phyloP scores from a whole-genome alignment of 1,140 invertebrate genomes.

The Philaenus spumarius region DNA sequence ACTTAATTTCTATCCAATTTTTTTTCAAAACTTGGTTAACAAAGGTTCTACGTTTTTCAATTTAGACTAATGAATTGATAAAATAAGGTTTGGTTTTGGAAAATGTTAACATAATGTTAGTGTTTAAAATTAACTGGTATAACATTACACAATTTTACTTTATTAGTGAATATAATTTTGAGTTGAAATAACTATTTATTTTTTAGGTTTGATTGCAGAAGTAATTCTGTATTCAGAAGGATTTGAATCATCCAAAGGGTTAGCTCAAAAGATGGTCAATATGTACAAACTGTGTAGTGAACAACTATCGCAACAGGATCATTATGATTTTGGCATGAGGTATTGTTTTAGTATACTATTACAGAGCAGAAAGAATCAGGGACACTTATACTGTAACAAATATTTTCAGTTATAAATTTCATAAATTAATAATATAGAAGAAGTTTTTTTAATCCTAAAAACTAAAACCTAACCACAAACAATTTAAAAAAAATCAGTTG shows the following conservation, averaged over 20 bases:
- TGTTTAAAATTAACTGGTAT: too few relatives aligned
- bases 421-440: not conserved
- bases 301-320: constrained; percentile 86
- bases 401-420: too few relatives aligned
- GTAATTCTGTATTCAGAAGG: constrained; percentile 89
- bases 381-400: not conserved
- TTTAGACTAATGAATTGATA: too few relatives aligned
- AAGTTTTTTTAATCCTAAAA: too few relatives aligned
- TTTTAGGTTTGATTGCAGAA: constrained; percentile 77
- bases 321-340: constrained; percentile 92
- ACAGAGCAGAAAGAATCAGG: not conserved
- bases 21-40: too few relatives aligned
- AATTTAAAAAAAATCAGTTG: too few relatives aligned
- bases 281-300: constrained; percentile 90
- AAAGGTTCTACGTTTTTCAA: too few relatives aligned
- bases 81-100: too few relatives aligned
- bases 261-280: constrained; percentile 85
- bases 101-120: too few relatives aligned
- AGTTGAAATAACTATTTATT: constrained; percentile 15
- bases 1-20: too few relatives aligned
- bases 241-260: constrained; percentile 76
- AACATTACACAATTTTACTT: not conserved
- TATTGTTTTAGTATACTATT: constrained; percentile 42
- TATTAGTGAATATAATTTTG: constrained; percentile 12
- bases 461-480: too few relatives aligned